Base-by-base conservation (phyloP, 2,888 invertebrate genomes). In the Steinernema hermaphroditum region DNA sequence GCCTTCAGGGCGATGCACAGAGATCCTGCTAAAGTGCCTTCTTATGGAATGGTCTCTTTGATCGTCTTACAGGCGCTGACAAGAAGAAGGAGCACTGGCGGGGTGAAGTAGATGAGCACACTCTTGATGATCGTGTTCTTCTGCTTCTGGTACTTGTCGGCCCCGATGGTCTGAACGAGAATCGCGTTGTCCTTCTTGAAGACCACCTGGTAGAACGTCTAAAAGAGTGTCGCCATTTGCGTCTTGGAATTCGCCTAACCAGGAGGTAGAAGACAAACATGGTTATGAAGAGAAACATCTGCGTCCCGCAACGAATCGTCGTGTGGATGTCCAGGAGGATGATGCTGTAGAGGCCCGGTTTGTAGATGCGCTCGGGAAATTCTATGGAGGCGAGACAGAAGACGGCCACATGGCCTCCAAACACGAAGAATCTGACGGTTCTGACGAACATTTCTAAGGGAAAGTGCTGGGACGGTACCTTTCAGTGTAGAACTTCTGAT, bases 241-340 rank as follows among this genome's bases (percentile, higher is more conserved):
- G n/a, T n/a, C n/a, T n/a, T n/a, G n/a, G n/a, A n/a, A n/a, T n/a
- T n/a, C n/a, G 37, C 12, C 50, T n/a, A 1, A 50, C 50, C 19
- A 62, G 16, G 9, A 29, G n/a, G 32, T 62, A 62, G 62, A 62
- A 62, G 16, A 62, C 29, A n/a, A 62, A 62, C 62, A 62, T 62
- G 32, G 62, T 62, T 1, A 62, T 32, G 62, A 62, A 62, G 32
- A 62, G 62, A 16, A 62, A 62, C 62, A 62, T 62, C 32, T 62
- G 62, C 1, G 34, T 29, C 32, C 62, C 62, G 16, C 27, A 32
- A 2, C 62, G 29, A 29, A 62, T 62, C 29, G 62, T 27, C 29
- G 62, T 62, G 62, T 62, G 62, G 16, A 34, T n/a, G 32, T 62
- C 32, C 62, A 62, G 12, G 2, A 62, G 32, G 2, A 32, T 34